Evolutionary conservation across 2,113 vertebrate genomes (phyloP), one percentile per base, ranked within the genome.

Genomic region (Alces alces): DNA sequence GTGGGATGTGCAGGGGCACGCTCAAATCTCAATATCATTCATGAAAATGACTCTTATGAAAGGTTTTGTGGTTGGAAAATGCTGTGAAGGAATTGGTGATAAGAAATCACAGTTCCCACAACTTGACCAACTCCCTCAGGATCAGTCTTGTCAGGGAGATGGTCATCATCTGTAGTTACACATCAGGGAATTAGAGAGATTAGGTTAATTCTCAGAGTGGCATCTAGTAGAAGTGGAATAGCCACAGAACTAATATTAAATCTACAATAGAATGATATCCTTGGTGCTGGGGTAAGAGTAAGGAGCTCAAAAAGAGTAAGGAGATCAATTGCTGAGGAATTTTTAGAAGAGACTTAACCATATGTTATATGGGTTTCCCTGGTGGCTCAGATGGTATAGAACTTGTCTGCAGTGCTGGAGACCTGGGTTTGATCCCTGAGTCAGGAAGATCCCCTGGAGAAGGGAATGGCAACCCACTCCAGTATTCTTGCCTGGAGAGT

Each of bases 271-370:
- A 92, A 61, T 96, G 33, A 70, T 94, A 86, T 94, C 36, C 43
- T 64, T 57, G 84, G 64, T 58, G 52, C 52, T 23, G 16, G 10
- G 21, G 15, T 91, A 88, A 66, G n/a, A n/a, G n/a, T n/a, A n/a
- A n/a, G n/a, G n/a, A n/a, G n/a, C 93, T 93, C 19, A 93, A 91
- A 92, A 96, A 39, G 50, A 80, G n/a, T 16, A 14, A 96, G 88
- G 47, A 96, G 64, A 93, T 93, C 12, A 21, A 76, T 88, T 16
- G 3, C 88, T 14, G 13, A 54, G 23, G 21, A 50, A 12, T 88
- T 89, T 92, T 97, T 45, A 61, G 36, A 85, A 80, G 57, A 87
- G 25, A 73, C 50, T n/a, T 92, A 90, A 45, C 73, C 36, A 58
- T 61, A 4, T 33, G 33, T 64, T 64, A 33, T 33, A 64, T 17